Conservation (phyloP, 92 coral and sea anemone genomes). For the Parazoanthus swiftii region DNA sequence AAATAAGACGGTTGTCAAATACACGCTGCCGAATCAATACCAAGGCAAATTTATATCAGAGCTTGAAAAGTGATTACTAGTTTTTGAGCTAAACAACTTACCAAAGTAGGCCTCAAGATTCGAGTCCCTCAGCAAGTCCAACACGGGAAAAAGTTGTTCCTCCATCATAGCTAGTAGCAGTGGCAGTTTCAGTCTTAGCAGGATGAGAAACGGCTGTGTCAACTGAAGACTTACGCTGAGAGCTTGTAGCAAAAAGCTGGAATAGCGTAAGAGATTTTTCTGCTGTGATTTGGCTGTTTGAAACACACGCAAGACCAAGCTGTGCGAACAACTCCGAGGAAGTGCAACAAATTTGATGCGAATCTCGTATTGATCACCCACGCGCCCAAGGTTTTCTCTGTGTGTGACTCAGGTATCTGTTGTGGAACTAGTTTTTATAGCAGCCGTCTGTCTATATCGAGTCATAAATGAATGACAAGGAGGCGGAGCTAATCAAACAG, state of each 20-base stretch:
- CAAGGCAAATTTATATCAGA: neutral
- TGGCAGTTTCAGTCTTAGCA: conserved; percentile 46
- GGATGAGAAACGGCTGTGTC: conserved; percentile 44
- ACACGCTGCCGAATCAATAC: neutral
- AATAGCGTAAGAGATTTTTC: conserved; percentile 39
- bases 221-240: conserved; percentile 44
- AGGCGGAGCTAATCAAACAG: conserved; percentile 22
- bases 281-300: conserved; percentile 26
- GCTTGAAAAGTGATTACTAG: neutral
- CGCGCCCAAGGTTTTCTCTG: conserved; percentile 32
- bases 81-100: conserved; percentile 8
- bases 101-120: conserved; percentile 40
- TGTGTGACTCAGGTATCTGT: neutral
- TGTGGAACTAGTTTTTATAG: conserved; percentile 12
- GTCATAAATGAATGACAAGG: conserved; percentile 28
- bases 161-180: conserved; percentile 34
- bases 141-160: conserved; percentile 38
- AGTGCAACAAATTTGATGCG: conserved; percentile 23
- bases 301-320: conserved; percentile 18
- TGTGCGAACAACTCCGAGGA: conserved; percentile 13
- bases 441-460: conserved; percentile 18
- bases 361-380: conserved; percentile 24
- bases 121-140: conserved; percentile 39
- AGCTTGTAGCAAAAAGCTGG: conserved; percentile 46
- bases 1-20: neutral